Evolutionary conservation across 2,888 invertebrate species (phyloP), one percentile per base, ranked within the genome.

Genomic region (Panopea generosa): DNA sequence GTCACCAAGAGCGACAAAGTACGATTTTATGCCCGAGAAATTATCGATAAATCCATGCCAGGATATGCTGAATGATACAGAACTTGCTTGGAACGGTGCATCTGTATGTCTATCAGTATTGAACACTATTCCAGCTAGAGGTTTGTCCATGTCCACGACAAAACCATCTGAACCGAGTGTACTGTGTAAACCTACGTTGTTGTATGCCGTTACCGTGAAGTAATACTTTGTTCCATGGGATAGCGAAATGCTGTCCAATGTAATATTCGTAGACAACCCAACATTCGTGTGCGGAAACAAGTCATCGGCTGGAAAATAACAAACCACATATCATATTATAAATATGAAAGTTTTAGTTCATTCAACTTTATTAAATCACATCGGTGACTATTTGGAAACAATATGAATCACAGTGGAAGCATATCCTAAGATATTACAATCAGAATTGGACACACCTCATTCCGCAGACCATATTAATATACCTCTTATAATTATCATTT

Each of bases 41-140:
- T 53, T 49, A 53, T 84, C 84, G 9, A 63, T 57, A 60, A 84
- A 83, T 6, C 84, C 83, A 38, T 82, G 81, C 82, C 83, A 84
- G 3, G 84, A 84, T 1, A 74, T 50, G 1, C 43, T 33, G 20
- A 83, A 24, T 20, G 63, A 43, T 18, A 47, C 27, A n/a, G 29
- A 43, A n/a, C 71, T 73, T 14, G 72, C 63, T 49, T 84, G 84
- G 29, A 53, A 70, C 6, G 33, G 27, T 7, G 22, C 22, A 63
- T 74, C 70, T 16, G 22, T 49, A 27, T 76, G 63, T 6, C 57
- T 40, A 18, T 61, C 49, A 4, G 82, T 81, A 40, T 84, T 78
- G 50, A 71, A 84, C 9, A 85, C 73, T 16, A 81, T 60, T 1
- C 84, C 84, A 18, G 59, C 2, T 1, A 72, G 52, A n/a, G 87